Conservation (phyloP, 1,140 invertebrate species). For the Neodiprion virginianus region DNA sequence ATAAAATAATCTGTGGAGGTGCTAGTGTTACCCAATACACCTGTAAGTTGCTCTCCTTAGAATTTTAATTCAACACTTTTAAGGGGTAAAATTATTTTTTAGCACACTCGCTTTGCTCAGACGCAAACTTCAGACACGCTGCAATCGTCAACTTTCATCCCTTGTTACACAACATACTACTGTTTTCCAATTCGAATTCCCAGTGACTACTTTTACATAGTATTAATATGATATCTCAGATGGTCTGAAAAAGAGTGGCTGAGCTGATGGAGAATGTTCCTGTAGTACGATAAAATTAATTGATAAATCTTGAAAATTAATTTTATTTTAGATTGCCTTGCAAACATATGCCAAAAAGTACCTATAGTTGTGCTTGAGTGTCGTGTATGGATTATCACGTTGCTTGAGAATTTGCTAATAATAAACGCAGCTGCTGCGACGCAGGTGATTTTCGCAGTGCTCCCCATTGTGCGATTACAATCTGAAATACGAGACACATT, state of each 20-base stretch:
- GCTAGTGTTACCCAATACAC: slow-evolving; percentile 58
- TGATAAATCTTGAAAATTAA: background rate
- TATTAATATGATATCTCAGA: no score
- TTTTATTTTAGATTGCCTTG: slow-evolving; percentile 61
- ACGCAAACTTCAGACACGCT: no score
- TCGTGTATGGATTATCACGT: slow-evolving; percentile 53
- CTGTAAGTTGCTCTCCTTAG: slow-evolving; percentile 44
- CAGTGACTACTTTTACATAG: no score
- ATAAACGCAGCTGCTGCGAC: slow-evolving; percentile 54
- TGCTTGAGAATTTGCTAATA: slow-evolving; percentile 61
- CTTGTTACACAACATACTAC: no score
- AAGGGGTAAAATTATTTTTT: slow-evolving; percentile 8
- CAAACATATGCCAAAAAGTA: slow-evolving; percentile 57
- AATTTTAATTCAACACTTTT: background rate
- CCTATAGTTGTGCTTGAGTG: slow-evolving; percentile 60
- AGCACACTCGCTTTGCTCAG: background rate
- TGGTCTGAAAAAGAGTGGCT: no score
- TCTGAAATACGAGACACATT: slow-evolving; percentile 60
- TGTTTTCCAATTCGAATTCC: no score
- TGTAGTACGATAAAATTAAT: no score
- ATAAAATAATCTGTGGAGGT: slow-evolving; percentile 57
- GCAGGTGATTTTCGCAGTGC: slow-evolving; percentile 59
- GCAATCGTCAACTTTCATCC: no score
- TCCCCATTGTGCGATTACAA: slow-evolving; percentile 60
- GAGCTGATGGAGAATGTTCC: no score